These are phyloP conservation scores for Oreotragus oreotragus DNA, from an alignment of 2,113 vertebrate genomes.

Conservation along the genomic window DNA sequence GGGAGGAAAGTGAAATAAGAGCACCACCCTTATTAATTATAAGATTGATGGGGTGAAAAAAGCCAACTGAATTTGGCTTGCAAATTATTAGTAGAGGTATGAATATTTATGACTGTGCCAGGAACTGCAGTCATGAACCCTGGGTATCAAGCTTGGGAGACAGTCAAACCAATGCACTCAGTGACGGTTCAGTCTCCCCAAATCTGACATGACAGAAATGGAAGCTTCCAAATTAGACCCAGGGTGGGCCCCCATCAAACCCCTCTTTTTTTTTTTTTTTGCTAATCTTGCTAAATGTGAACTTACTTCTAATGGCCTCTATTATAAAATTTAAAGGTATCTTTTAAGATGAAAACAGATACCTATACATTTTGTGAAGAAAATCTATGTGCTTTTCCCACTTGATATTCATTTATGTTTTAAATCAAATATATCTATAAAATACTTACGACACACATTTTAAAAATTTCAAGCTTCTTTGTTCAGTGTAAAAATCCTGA, in stretches of 20 bases:
- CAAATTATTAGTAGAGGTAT: slow-evolving; percentile 66
- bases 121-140: slow-evolving; percentile 66
- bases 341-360: neutral
- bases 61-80: slow-evolving; percentile 64
- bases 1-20: slow-evolving; percentile 74
- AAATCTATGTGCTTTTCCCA: neutral
- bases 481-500: neutral
- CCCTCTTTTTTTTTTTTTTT: neutral
- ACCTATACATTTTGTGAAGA: neutral
- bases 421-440: neutral
- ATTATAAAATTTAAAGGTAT: neutral
- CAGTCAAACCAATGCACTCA: slow-evolving; percentile 28
- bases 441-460: slow-evolving; percentile 21
- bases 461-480: slow-evolving; percentile 6
- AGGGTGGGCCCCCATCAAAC: slow-evolving; percentile 42
- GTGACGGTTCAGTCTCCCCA: slow-evolving; percentile 49
- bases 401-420: slow-evolving; percentile 2
- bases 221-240: slow-evolving; percentile 57
- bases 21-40: slow-evolving; percentile 77
- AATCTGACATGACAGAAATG: slow-evolving; percentile 68
- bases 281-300: neutral
- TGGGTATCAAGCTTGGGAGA: slow-evolving; percentile 47
- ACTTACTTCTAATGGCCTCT: neutral
- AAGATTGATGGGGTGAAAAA: slow-evolving; percentile 77
- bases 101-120: slow-evolving; percentile 59